Conservation (phyloP, 2,797 vertebrate species). For the Catostomus latipinnis region DNA sequence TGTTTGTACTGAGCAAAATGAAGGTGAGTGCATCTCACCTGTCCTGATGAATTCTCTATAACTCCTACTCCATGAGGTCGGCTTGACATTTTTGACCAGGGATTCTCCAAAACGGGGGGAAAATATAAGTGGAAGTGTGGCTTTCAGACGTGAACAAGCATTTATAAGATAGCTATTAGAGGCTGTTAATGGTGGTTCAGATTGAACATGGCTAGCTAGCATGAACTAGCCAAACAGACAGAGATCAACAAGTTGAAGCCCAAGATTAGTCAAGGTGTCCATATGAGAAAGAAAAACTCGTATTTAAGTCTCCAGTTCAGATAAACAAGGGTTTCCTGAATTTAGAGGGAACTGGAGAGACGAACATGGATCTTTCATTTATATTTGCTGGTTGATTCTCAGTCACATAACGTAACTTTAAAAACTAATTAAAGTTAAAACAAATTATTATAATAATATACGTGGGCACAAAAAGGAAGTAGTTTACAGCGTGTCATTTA, state of each 20-base stretch:
- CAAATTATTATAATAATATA: not conserved
- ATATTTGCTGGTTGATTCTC: not conserved
- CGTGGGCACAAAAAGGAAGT: not conserved
- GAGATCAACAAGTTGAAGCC: slow-evolving; percentile 82
- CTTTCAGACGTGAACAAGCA: slow-evolving; percentile 71
- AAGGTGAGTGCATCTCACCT: slow-evolving; percentile 73
- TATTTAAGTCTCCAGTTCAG: slow-evolving; percentile 25
- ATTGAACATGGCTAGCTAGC: slow-evolving; percentile 67
- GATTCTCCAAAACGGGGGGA: slow-evolving; percentile 60
- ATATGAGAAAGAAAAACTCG: slow-evolving; percentile 27
- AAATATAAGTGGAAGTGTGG: slow-evolving; percentile 25
- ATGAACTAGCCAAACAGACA: slow-evolving; percentile 57
- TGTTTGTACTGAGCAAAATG: not conserved
- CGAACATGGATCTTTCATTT: not conserved
- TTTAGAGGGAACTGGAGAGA: not conserved
- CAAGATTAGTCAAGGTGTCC: slow-evolving; percentile 73
- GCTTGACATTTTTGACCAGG: slow-evolving; percentile 78
- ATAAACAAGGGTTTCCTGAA: not conserved
- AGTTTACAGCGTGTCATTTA: not conserved
- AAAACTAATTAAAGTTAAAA: slow-evolving; percentile 1
- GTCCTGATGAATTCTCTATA: slow-evolving; percentile 78
- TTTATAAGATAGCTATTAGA: slow-evolving; percentile 66
- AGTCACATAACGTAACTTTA: not conserved
- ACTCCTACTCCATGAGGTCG: slow-evolving; percentile 78
- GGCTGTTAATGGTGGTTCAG: slow-evolving; percentile 11